Evolutionary conservation across 2,888 invertebrate genomes (phyloP).

Genomic region (Leucophenga maculata): DNA sequence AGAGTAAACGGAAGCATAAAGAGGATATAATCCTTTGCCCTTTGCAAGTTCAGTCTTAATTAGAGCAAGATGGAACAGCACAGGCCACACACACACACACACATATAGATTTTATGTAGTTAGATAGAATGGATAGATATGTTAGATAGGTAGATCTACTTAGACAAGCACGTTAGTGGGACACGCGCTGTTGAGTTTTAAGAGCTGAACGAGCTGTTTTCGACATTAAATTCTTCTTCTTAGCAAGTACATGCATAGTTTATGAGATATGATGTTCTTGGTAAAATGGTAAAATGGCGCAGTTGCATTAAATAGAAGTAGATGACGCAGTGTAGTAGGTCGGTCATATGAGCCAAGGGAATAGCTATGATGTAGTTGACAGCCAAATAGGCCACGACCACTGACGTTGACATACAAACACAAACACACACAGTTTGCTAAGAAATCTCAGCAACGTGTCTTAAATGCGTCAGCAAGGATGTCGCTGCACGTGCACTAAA

Average conservation of each 20-base stretch:
- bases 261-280: no score
- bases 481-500: no score
- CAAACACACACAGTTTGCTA: no score
- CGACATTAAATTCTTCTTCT: background rate
- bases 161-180: background rate
- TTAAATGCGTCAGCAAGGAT: no score
- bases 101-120: constrained; percentile 14
- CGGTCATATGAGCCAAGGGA: background rate
- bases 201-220: background rate
- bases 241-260: no score
- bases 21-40: constrained; percentile 23
- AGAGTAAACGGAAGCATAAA: constrained; percentile 23
- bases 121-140: background rate
- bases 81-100: constrained; percentile 11
- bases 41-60: constrained; percentile 50
- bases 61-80: constrained; percentile 56
- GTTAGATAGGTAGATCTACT: no score
- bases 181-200: constrained; percentile 46
- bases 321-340: no score
- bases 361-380: background rate
- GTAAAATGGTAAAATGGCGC: background rate
- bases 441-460: no score
- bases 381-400: no score
- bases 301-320: background rate
- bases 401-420: no score